Evolutionary conservation across 2,113 vertebrate species (phyloP), one percentile per base, ranked within the genome.

Genomic region (Corythornis vintsioides): DNA sequence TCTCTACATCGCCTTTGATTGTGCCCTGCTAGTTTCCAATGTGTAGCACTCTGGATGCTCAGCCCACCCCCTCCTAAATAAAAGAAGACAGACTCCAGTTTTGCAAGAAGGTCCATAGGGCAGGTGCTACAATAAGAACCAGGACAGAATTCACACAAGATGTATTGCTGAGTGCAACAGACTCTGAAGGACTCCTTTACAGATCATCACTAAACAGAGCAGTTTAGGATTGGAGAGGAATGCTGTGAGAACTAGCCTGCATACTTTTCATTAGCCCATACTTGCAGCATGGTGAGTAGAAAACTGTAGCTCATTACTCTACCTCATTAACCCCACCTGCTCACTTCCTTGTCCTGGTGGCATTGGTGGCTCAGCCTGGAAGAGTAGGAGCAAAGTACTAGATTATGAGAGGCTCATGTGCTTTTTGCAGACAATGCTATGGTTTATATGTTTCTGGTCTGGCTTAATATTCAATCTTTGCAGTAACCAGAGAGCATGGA

Each of bases 201-300:
- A 57, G 21, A 48, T 15, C 9, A 10, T 6, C 4, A 0, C 38
- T 72, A 21, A 89, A 35, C 7, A 64, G 50, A 2, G 19, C 3
- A 6, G 8, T 24, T 59, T 31, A 42, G 48, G 10, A 47, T 33
- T 66, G 29, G 9, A 28, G 20, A 29, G 22, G 25, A 78, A 66
- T 66, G 65, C 9, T 1, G 0, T 21, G 22, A 55, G 33, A 21
- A 31, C 6, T 13, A 33, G 20, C 15, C n/a, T 60, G 35, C 9
- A 43, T 83, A 13, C 11, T 87, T 85, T 73, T 35, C 11, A 4
- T 47, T 65, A 63, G 5, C 13, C 21, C 2, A 15, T 11, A 31
- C 8, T 82, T 47, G 10, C 0, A 2, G 43, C 29, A 43, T 1
- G 6, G 3, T 64, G 17, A 4, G 11, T 38, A 65, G 48, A 53